Evolutionary conservation across 2,113 vertebrate species (phyloP).

Genomic region (Lota lota): DNA sequence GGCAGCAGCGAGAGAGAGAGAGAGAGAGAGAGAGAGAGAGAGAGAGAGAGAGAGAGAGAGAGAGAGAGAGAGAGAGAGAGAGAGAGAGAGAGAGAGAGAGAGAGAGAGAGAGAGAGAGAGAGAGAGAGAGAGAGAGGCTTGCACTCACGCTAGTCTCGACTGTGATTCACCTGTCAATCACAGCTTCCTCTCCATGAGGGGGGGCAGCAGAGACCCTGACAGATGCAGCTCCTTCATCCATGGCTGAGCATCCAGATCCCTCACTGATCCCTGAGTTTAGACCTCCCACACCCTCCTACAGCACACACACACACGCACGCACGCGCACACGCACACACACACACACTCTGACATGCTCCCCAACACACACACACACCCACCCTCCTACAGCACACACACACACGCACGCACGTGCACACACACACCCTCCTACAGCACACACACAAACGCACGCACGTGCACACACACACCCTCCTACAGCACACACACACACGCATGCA

Average conservation of each 20-base stretch:
- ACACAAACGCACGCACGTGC: too few relatives aligned
- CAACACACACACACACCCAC: constrained; percentile 40
- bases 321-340: too few relatives aligned
- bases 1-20: neutral
- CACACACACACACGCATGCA: too few relatives aligned
- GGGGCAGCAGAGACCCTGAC: constrained; percentile 39
- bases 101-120: too few relatives aligned
- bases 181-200: constrained; percentile 43
- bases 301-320: too few relatives aligned
- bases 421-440: constrained; percentile 11
- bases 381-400: neutral
- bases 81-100: too few relatives aligned
- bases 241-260: constrained; percentile 55
- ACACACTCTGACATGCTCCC: too few relatives aligned
- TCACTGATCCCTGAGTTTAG: constrained; percentile 43
- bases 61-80: too few relatives aligned
- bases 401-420: constrained; percentile 4
- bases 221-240: constrained; percentile 53
- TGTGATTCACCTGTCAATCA: constrained; percentile 57
- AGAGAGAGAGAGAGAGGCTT: neutral
- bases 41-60: neutral
- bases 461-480: neutral
- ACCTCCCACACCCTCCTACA: too few relatives aligned
- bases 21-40: neutral
- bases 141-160: constrained; percentile 15